Base-by-base conservation (phyloP, 2,888 invertebrate species). In the Parochlus steinenii region DNA sequence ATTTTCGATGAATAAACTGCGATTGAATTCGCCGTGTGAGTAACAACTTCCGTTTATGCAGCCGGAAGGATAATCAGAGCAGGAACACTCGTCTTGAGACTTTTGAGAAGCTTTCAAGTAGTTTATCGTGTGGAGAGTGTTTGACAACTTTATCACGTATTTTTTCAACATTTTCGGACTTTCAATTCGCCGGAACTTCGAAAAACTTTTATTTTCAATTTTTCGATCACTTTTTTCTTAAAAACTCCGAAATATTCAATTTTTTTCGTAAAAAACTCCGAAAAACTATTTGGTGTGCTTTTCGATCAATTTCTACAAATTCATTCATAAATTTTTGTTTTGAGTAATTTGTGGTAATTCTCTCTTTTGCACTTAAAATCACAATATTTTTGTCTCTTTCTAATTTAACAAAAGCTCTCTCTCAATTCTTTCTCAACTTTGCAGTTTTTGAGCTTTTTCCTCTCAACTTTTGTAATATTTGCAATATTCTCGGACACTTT, bases 101-200 rank as follows among this genome's bases (percentile, higher is more conserved):
- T 4, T 11, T 18, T 30, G 29, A 8, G 23, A 18, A 17, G 36
- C 12, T 26, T 26, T 24, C 33, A 44, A 38, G 38, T 44, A 44
- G 35, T 44, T 43, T 18, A 46, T 40, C 18, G 44, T 39, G 35
- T 42, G 47, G 40, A 53, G 49, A 41, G 44, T 51, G 46, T 51
- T 54, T 42, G 54, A 52, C 38, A 59, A 45, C 47, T 58, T 58
- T 29, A 50, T 48, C 27, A 56, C 46, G 43, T 54, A 58, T 43
- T 58, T 58, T 41, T 55, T 56, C 41, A 58, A 55, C 41, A 58
- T 49, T 52, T 48, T 47, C 45, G 35, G 12, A 6, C 15, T 31
- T 22, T 22, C n/a, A n/a, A n/a, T n/a, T n/a, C n/a, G n/a, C n/a
- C n/a, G n/a, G n/a, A n/a, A n/a, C n/a, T n/a, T n/a, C n/a, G n/a